Evolutionary conservation across 2,888 invertebrate genomes (phyloP).

Genomic region (Scaptomyza tumidula): DNA sequence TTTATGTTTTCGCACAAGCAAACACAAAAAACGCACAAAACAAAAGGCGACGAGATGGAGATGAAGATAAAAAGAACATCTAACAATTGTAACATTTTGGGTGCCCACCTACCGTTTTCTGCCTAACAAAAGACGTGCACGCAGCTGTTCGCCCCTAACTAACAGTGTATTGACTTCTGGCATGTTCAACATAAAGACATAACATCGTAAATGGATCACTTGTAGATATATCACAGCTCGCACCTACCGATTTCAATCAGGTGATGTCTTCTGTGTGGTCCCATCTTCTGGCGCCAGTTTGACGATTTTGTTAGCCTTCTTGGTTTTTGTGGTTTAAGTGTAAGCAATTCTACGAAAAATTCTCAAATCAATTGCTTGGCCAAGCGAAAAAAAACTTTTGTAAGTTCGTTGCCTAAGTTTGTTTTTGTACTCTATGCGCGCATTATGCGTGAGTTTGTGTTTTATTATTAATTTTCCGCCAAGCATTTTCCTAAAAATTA

Average conservation of each 20-base stretch:
- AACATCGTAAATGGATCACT: conserved; percentile 78
- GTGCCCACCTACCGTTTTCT: conserved; percentile 56
- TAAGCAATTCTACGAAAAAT: conserved; percentile 42
- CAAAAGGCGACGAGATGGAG: conserved; percentile 2
- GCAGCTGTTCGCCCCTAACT: conserved; percentile 47
- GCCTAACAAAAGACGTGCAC: conserved; percentile 44
- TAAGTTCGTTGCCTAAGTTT: conserved; percentile 64
- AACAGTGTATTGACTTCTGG: conserved; percentile 46
- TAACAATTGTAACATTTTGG: conserved; percentile 36
- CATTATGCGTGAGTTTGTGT: conserved; percentile 53
- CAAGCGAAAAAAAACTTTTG: conserved; percentile 14
- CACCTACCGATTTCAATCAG: conserved; percentile 59
- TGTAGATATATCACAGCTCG: conserved; percentile 54
- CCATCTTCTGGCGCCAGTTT: conserved; percentile 68
- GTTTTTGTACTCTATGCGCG: conserved; percentile 37
- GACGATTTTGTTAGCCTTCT: conserved; percentile 49
- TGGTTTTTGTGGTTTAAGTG: conserved; percentile 35
- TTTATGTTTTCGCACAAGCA: conserved; percentile 44
- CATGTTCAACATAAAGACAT: conserved; percentile 70
- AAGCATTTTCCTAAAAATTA: conserved; percentile 79
- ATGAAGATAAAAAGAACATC: conserved; percentile 20
- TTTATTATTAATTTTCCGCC: conserved; percentile 74
- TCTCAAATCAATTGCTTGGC: conserved; percentile 39
- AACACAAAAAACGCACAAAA: conserved; percentile 11
- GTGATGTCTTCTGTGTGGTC: conserved; percentile 57